Evolutionary conservation across 2,888 invertebrate species (phyloP), one percentile per base, ranked within the genome.

Genomic region (Synergus umbraculus): DNA sequence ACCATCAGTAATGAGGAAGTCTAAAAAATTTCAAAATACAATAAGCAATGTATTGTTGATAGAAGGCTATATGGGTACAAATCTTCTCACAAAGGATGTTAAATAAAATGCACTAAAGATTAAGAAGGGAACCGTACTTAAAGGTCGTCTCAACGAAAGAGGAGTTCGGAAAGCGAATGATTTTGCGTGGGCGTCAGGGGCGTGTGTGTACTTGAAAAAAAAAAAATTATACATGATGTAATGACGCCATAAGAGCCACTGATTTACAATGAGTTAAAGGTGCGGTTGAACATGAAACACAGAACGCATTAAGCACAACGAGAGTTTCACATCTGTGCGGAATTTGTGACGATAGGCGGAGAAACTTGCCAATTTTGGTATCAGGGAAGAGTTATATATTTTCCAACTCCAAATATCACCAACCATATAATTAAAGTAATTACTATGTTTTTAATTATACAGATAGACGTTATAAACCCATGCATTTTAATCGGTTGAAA

Each of bases 171-270:
- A 84, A 83, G 81, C 81, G 81, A 84, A 83, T 81, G 85, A 84
- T 64, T 78, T 63, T 78, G 85, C 87, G 88, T 89, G 87, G 88
- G 89, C 85, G 88, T 86, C 83, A 77, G 77, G 80, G 84, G 82
- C 80, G 83, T 77, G 82, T 78, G 81, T 78, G 81, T 69, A 46
- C 69, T 69, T 49, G 69, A 69, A 46, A 37, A 63, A 85, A 85
- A 81, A 81, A 80, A 81, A 81, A 58, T 79, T 76, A 79, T 80
- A 83, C 84, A 84, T 85, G 87, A 88, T 86, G 88, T 88, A 89
- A 89, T 84, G 83, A 84, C 85, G 81, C 82, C 80, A 84, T 85
- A 83, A 79, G 81, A 85, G 84, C 80, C 82, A 83, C 84, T 86
- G 86, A 87, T 87, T 88, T 86, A 85, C 83, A 84, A 73, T 78